phyloP scores from a whole-genome alignment of 2,797 vertebrate species.

The Tokudaia tokunoshimensis region DNA sequence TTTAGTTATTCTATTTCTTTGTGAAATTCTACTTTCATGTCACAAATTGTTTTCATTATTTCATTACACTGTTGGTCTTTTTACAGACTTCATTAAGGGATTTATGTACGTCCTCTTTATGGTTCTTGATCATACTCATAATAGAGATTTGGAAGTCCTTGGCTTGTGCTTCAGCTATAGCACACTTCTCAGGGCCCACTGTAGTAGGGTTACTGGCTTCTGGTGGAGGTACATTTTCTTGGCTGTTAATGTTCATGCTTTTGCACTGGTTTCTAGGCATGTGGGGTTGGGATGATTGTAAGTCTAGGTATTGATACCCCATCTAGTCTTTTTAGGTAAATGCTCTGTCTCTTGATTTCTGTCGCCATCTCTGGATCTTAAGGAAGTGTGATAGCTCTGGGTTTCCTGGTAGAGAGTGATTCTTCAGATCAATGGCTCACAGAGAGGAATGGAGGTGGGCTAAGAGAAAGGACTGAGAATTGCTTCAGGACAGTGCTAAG shows the following conservation, averaged over 20 bases:
- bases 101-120: neutral
- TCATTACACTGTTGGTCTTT: neutral
- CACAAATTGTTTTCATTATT: neutral
- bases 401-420: neutral
- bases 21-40: neutral
- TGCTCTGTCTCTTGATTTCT: neutral
- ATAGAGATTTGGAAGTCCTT: neutral
- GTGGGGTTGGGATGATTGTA: neutral
- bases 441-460: neutral
- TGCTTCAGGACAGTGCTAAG: neutral
- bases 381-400: neutral
- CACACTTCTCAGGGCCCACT: neutral
- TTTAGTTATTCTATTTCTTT: neutral
- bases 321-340: neutral
- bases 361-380: neutral
- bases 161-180: neutral
- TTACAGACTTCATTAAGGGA: neutral
- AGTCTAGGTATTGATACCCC: neutral
- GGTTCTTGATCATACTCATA: neutral
- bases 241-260: neutral
- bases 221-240: neutral
- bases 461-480: neutral
- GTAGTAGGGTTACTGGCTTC: neutral
- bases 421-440: neutral
- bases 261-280: neutral